Conservation (phyloP, 1,140 invertebrate genomes). For the Euwallacea fornicatus region DNA sequence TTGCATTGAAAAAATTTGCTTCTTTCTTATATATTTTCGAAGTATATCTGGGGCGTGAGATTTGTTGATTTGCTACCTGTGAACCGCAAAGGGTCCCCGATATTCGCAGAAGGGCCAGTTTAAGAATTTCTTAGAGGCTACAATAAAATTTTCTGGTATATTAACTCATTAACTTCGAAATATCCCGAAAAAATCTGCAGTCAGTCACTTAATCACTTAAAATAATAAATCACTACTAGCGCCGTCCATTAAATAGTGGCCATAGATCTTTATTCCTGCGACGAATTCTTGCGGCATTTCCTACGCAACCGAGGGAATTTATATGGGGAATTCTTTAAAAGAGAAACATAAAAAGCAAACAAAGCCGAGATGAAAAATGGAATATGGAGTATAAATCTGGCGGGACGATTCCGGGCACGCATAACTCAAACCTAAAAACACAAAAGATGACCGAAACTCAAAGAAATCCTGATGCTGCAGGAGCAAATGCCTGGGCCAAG, state of each 20-base stretch:
- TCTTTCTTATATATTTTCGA: too few species aligned
- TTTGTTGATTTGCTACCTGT: too few species aligned
- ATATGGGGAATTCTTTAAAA: slow-evolving; percentile 13
- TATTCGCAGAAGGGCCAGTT: too few species aligned
- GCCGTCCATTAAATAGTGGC: slow-evolving; percentile 5
- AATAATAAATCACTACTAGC: slow-evolving; percentile 3
- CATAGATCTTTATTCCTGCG: slow-evolving; percentile 10
- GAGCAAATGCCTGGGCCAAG: too few species aligned
- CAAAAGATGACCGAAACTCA: slow-evolving; percentile 15
- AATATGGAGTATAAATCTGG: slow-evolving; percentile 21
- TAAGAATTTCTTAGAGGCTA: too few species aligned
- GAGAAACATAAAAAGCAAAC: slow-evolving; percentile 6
- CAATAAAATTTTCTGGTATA: too few species aligned
- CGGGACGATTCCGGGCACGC: slow-evolving; percentile 15
- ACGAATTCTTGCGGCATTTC: slow-evolving; percentile 13
- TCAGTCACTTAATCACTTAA: too few species aligned
- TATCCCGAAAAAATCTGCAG: too few species aligned
- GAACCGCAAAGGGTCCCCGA: too few species aligned
- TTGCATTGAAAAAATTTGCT: too few species aligned
- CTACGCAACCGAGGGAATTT: slow-evolving; percentile 7
- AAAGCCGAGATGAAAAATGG: slow-evolving; percentile 21
- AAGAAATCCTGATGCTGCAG: not conserved
- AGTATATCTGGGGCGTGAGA: too few species aligned
- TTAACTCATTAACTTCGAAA: too few species aligned
- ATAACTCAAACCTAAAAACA: slow-evolving; percentile 16